phyloP scores from a whole-genome alignment of 92 coral and sea anemone genomes.

The Parazoanthus darwini region DNA sequence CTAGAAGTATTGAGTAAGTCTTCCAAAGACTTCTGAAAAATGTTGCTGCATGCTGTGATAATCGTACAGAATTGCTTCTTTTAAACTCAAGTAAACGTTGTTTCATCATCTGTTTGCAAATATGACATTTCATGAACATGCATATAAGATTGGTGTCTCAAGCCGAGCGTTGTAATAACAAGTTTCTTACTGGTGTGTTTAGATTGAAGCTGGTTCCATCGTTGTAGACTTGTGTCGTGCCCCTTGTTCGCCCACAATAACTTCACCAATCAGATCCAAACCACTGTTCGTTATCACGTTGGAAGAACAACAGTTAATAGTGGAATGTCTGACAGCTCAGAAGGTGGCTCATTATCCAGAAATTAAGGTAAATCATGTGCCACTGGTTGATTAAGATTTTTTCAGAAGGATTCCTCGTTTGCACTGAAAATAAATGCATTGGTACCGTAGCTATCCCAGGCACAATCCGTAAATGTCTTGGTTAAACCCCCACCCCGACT shows the following conservation, averaged over 20 bases:
- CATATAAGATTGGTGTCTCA: no score
- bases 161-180: no score
- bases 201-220: constrained; percentile 64
- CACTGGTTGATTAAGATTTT: no score
- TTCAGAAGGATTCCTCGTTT: background rate
- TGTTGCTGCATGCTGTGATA: no score
- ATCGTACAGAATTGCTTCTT: background rate
- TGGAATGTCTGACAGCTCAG: constrained; percentile 43
- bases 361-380: constrained; percentile 36
- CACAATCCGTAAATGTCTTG: no score
- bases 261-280: constrained; percentile 50
- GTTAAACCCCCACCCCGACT: no score
- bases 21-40: no score
- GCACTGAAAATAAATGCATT: background rate
- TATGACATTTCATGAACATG: no score
- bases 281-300: constrained; percentile 58
- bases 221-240: constrained; percentile 63
- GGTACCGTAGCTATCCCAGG: background rate
- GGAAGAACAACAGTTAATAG: constrained; percentile 27
- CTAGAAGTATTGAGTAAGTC: no score
- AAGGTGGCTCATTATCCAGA: constrained; percentile 31
- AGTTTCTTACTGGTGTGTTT: background rate
- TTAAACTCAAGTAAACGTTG: background rate
- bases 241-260: constrained; percentile 53
- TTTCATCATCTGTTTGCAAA: background rate